Conservation (phyloP, 1,140 invertebrate genomes). For the Streblospio benedicti region DNA sequence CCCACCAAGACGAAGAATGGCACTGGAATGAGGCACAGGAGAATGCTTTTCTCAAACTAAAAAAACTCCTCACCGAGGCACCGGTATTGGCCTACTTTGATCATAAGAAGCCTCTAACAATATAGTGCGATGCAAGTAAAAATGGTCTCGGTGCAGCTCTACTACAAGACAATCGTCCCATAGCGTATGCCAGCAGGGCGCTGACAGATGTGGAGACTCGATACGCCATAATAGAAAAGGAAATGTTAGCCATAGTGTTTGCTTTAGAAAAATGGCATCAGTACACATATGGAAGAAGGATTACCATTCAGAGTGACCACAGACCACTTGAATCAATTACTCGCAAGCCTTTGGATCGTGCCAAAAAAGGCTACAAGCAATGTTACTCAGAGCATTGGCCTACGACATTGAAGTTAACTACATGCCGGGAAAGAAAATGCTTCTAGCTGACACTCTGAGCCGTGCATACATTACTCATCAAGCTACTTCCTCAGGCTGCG, state of each 20-base stretch:
- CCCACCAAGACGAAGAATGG: no score
- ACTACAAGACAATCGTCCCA: slow-evolving; percentile 43
- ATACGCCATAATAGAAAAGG: slow-evolving; percentile 49
- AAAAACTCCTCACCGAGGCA: slow-evolving; percentile 17
- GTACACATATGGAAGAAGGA: slow-evolving; percentile 35
- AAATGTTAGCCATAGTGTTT: slow-evolving; percentile 49
- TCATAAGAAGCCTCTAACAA: slow-evolving; percentile 14
- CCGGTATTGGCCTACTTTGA: slow-evolving; percentile 28
- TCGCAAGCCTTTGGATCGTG: slow-evolving; percentile 41
- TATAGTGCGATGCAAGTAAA: slow-evolving; percentile 27
- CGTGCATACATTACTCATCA: no score
- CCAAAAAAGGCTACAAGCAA: slow-evolving; percentile 44
- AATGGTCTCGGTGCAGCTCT: slow-evolving; percentile 45
- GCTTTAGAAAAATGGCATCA: slow-evolving; percentile 43
- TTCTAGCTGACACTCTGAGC: no score
- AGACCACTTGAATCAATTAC: slow-evolving; percentile 42
- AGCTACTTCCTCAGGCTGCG: no score
- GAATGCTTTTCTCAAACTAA: slow-evolving; percentile 21
- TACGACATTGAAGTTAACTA: slow-evolving; percentile 47
- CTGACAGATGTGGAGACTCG: slow-evolving; percentile 43
- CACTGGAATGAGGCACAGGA: slow-evolving; percentile 10
- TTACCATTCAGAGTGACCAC: slow-evolving; percentile 33
- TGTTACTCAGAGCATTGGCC: slow-evolving; percentile 43
- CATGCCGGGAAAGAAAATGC: slow-evolving; percentile 38
- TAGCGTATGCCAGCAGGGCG: slow-evolving; percentile 46